Percentiles rank a stretch among this genome's conserved stretches.
Evolutionary conservation across 1,140 invertebrate species (phyloP).

Genomic region (Drosophila tsacasi): DNA sequence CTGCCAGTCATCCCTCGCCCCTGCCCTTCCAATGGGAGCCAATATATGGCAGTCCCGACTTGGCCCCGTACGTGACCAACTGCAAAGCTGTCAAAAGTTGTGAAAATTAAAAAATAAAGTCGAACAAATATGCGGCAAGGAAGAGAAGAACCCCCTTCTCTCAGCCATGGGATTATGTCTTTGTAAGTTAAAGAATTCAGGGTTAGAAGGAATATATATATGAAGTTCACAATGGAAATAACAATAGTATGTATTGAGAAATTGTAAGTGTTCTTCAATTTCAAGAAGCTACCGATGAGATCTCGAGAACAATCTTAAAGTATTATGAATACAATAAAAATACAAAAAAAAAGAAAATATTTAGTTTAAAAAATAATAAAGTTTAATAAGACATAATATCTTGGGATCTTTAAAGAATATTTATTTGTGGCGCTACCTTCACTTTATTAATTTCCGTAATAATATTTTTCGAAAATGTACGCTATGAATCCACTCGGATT

Average conservation of each 20-base stretch:
- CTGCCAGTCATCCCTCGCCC: constrained; percentile 5
- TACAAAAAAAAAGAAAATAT: neutral
- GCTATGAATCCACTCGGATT: neutral
- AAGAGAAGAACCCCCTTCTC: constrained; percentile 12
- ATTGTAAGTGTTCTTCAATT: too few species aligned
- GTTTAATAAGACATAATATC: neutral
- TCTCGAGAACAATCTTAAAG: neutral
- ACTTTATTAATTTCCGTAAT: neutral
- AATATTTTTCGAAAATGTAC: neutral
- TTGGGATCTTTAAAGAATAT: neutral
- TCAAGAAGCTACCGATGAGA: too few species aligned
- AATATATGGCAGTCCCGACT: constrained; percentile 66
- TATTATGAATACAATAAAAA: neutral
- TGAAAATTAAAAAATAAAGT: constrained; percentile 82
- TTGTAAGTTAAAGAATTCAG: constrained; percentile 6
- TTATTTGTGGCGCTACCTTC: neutral
- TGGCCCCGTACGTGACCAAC: constrained; percentile 70
- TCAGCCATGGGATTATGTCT: constrained; percentile 6
- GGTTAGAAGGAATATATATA: neutral
- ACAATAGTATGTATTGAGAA: neutral
- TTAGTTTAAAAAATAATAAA: neutral
- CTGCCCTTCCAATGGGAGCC: constrained; percentile 24
- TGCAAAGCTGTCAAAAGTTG: constrained; percentile 79
- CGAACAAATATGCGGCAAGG: constrained; percentile 72
- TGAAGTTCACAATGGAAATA: neutral